Evolutionary conservation across 2,888 invertebrate genomes (phyloP), one percentile per base, ranked within the genome.

Genomic region (Periphyllus acericola): DNA sequence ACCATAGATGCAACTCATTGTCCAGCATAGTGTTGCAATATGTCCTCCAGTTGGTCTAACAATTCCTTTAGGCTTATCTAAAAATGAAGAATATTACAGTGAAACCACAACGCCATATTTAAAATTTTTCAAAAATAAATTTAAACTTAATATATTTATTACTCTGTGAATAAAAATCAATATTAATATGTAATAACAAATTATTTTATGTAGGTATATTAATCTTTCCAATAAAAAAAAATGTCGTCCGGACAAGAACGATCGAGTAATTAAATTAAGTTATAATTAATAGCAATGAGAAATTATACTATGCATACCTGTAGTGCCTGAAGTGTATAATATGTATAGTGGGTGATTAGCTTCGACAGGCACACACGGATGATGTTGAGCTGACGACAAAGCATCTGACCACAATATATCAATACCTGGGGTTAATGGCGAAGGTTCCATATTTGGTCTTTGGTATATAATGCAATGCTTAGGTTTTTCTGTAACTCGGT

Each of bases 311-410:
- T 29, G n/a, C 55, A 91, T 92, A 93, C 95, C 95, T 89, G 95
- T 95, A n/a, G 95, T 95, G 89, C 97, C 97, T 4, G 98, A 98
- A 0, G 98, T 98, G 91, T 98, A 98, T 8, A 98, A 93, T 89
- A 98, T 95, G 91, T 98, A 98, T 19, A 98, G 92, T 0, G 98
- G 97, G 90, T 98, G 96, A 90, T 96, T 97, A 1, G 98, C 96
- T 90, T 96, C 96, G 0, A 97, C 95, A 0, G 98, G 94, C 0
- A 97, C 96, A 91, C 97, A 97, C 1, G 95, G 94, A 83, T 95
- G 95, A 0, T 95, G 95, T 6, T 94, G 93, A 0, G 94, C 93
- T 89, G 93, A 92, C 88, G 92, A 92, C 87, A 96, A 90, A 0
- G 95, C 95, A 34, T 95, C 94, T 4, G 95, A 94, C 96, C 97